Evolutionary conservation across 1,140 invertebrate genomes (phyloP).

Genomic region (Episyrphus balteatus): DNA sequence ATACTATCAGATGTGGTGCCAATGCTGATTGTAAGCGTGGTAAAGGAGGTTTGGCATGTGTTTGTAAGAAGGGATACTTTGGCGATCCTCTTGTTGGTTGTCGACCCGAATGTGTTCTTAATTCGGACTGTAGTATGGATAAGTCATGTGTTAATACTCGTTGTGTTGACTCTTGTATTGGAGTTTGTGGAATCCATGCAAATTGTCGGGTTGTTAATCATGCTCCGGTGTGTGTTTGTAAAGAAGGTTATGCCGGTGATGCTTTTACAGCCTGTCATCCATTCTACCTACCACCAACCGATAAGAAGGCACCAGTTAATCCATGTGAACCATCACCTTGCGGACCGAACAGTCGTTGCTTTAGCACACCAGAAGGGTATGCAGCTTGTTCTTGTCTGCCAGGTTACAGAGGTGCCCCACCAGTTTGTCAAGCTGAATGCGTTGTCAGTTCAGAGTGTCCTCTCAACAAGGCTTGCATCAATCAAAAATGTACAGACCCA

Average conservation of each 20-base stretch:
- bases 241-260: slow-evolving; percentile 59
- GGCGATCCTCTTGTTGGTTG: slow-evolving; percentile 66
- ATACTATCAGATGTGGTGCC: slow-evolving; percentile 57
- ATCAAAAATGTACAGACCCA: slow-evolving; percentile 65
- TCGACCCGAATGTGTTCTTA: slow-evolving; percentile 65
- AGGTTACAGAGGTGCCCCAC: slow-evolving; percentile 64
- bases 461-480: slow-evolving; percentile 64
- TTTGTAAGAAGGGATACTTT: slow-evolving; percentile 53
- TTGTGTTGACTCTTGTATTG: slow-evolving; percentile 65
- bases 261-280: slow-evolving; percentile 59
- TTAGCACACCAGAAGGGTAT: slow-evolving; percentile 54
- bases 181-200: slow-evolving; percentile 64
- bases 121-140: slow-evolving; percentile 57
- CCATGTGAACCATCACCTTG: slow-evolving; percentile 65
- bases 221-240: slow-evolving; percentile 65
- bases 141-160: slow-evolving; percentile 66
- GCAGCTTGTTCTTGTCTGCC: slow-evolving; percentile 71
- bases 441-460: slow-evolving; percentile 68
- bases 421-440: slow-evolving; percentile 69
- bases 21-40: slow-evolving; percentile 61
- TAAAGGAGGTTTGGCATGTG: slow-evolving; percentile 46
- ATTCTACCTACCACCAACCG: slow-evolving; percentile 27
- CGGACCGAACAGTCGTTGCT: slow-evolving; percentile 65
- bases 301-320: slow-evolving; percentile 31
- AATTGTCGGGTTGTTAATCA: slow-evolving; percentile 67